phyloP scores from a whole-genome alignment of 1,140 invertebrate species.

The Paramacrobiotus metropolitanus region DNA sequence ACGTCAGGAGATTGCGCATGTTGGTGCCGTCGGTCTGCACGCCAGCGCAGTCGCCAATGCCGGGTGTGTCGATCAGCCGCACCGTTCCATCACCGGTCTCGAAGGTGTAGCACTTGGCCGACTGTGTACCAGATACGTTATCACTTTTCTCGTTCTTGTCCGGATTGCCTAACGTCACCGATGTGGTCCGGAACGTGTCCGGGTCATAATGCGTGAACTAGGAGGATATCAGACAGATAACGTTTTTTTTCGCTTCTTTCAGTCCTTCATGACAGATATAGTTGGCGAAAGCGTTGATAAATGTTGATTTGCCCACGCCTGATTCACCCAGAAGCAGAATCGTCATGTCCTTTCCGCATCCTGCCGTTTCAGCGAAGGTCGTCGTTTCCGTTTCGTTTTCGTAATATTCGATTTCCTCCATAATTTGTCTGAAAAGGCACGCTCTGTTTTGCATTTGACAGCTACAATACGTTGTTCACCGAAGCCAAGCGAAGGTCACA shows the following conservation, averaged over 20 bases:
- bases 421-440: too few species aligned
- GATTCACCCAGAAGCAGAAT: conserved; percentile 12
- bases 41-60: conserved; percentile 17
- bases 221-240: not conserved
- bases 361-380: not conserved
- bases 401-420: too few species aligned
- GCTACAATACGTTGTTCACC: too few species aligned
- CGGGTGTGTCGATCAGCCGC: conserved; percentile 17
- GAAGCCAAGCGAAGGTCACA: too few species aligned
- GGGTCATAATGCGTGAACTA: not conserved
- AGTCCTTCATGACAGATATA: conserved; percentile 10
- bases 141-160: not conserved
- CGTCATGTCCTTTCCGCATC: conserved; percentile 4
- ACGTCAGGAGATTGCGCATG: conserved; percentile 14
- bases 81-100: conserved; percentile 8
- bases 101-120: conserved; percentile 9
- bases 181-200: not conserved
- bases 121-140: conserved; percentile 9
- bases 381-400: too few species aligned
- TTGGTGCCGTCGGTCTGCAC: conserved; percentile 15
- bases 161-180: not conserved
- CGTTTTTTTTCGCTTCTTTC: conserved; percentile 11
- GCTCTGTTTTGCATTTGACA: too few species aligned
- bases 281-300: conserved; percentile 13
- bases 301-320: conserved; percentile 14